Evolutionary conservation across 2,888 invertebrate genomes (phyloP).

Genomic region (Carabus problematicus): DNA sequence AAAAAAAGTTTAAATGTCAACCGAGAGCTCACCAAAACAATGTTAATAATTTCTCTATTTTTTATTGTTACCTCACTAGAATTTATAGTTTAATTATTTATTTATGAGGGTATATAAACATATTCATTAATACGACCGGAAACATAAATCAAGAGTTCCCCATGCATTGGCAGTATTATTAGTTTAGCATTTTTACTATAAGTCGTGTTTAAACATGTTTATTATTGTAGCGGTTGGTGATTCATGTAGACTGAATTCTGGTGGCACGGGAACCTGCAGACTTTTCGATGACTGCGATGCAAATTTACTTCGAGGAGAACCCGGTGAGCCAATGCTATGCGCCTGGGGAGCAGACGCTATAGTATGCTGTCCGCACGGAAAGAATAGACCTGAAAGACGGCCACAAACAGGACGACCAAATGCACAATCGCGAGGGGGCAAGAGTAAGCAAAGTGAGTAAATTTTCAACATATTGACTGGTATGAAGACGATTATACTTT

Average conservation of each 20-base stretch:
- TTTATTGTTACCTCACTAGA: too few species aligned
- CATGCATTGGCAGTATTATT: too few species aligned
- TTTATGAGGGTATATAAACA: not conserved
- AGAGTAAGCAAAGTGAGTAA: slow-evolving; percentile 56
- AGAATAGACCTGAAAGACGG: not conserved
- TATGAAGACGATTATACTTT: slow-evolving; percentile 49
- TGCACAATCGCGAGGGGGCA: slow-evolving; percentile 44
- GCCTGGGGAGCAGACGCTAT: slow-evolving; percentile 13
- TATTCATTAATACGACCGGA: too few species aligned
- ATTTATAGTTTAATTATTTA: not conserved
- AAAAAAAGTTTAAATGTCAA: too few species aligned
- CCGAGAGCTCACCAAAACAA: too few species aligned
- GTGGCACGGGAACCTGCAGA: slow-evolving; percentile 12
- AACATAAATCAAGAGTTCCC: too few species aligned
- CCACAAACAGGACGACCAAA: slow-evolving; percentile 1
- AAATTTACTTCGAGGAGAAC: slow-evolving; percentile 10
- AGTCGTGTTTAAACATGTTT: not conserved
- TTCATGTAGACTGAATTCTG: slow-evolving; percentile 17
- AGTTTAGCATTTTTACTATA: not conserved
- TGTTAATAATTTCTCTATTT: too few species aligned
- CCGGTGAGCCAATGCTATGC: slow-evolving; percentile 9
- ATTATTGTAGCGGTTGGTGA: slow-evolving; percentile 12
- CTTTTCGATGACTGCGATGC: slow-evolving; percentile 14
- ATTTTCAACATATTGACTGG: too few species aligned
- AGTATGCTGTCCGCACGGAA: slow-evolving; percentile 21